Evolutionary conservation across 2,888 invertebrate genomes (phyloP).

Genomic region (Mantis religiosa): DNA sequence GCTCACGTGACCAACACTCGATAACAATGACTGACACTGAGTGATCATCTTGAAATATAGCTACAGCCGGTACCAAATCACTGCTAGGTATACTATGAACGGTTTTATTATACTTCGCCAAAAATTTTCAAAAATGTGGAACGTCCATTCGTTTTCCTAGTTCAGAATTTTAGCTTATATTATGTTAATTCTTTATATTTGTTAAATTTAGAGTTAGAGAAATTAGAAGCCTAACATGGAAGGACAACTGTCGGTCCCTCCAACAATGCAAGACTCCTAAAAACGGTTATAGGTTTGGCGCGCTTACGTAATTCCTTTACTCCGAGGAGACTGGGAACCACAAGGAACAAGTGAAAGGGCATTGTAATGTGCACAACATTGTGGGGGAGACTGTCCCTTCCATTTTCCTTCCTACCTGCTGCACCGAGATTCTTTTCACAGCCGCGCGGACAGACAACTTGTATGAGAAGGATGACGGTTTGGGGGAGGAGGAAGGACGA

Average conservation of each 20-base stretch:
- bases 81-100: too few relatives aligned
- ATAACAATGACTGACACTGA: too few relatives aligned
- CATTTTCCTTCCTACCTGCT: slow-evolving; percentile 10
- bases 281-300: neutral
- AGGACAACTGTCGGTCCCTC: neutral
- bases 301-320: neutral
- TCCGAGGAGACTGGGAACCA: neutral
- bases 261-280: neutral
- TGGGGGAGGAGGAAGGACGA: neutral
- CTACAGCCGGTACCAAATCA: too few relatives aligned
- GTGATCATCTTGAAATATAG: too few relatives aligned
- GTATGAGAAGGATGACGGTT: neutral
- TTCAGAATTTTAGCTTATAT: too few relatives aligned
- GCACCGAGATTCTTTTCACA: slow-evolving; percentile 5
- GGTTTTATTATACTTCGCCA: too few relatives aligned
- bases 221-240: too few relatives aligned
- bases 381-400: neutral
- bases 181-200: too few relatives aligned
- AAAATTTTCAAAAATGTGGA: too few relatives aligned
- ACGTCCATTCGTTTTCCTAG: too few relatives aligned
- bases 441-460: neutral
- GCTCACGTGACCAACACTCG: too few relatives aligned
- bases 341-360: neutral
- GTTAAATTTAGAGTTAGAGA: too few relatives aligned
- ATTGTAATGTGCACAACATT: neutral